Base-by-base conservation (phyloP, 37 sponge, comb jelly and placozoan species). In the Ephydatia muelleri region DNA sequence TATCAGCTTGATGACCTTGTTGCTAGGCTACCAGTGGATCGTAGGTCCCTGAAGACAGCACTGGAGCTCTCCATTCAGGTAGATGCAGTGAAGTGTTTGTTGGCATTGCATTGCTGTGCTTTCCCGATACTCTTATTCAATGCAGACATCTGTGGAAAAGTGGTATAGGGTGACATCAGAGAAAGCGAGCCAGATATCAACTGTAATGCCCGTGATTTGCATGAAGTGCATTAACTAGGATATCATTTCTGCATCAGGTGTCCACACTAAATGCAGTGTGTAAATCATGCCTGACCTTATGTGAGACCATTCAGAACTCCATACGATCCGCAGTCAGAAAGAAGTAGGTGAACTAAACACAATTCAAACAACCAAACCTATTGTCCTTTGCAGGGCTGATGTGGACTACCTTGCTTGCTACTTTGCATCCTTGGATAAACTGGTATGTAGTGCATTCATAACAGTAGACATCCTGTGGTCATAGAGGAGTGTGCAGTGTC, bases 331-430 rank as follows among this genome's bases (percentile, higher is more conserved):
- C 38, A 35, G 77, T 76, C 77, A 76, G 11, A 28, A 23, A 33
- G 29, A 14, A 49, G 49, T 34, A 57, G 49, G 48, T 49, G 2
- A 25, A 14, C 80, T 4, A 27, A 36, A 5, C 80, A 12, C 36
- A 26, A 8, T 5, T 48, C 5, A 28, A 49, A 9, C 65, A 29
- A 5, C 31, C 66, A 49, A 13, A 26, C 8, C 27, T 68, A 19
- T 26, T 33, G 36, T 72, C 4, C 33, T 33, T 35, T 72, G 3
- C n/a, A 74, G 89, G 27, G 75, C 34, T 34, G 84, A 80, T 38
- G 83, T 88, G 40, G 78, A 76, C 67, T 88, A 88, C 68, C 73
- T 88, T 37, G 37, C 89, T 28, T 8, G 19, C 29, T 88, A 73
- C 66, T 83, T 71, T 29, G 22, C 21, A 28, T n/a, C 67, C 49